Percentiles rank a stretch among this genome's conserved stretches.
Evolutionary conservation across 2,113 vertebrate genomes (phyloP).

Genomic region (Semnornis frantzii): DNA sequence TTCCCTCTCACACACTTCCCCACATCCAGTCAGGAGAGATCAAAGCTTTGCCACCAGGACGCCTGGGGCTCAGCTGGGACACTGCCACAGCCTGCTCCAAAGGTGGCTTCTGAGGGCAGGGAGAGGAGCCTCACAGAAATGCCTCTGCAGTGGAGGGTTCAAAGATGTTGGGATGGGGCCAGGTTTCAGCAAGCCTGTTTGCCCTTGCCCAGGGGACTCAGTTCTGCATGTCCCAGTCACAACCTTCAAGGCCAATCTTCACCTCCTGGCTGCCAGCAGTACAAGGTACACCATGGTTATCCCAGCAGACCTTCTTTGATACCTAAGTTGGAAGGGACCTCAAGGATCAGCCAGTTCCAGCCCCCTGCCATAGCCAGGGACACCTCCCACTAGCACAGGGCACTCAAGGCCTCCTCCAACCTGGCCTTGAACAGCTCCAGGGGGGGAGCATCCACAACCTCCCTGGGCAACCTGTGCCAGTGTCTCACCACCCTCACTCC

Average conservation of each 20-base stretch:
- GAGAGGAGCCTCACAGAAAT: not conserved
- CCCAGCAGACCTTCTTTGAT: not conserved
- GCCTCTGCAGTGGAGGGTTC: not conserved
- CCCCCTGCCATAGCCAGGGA: no score
- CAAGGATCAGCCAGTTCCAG: no score
- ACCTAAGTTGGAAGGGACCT: no score
- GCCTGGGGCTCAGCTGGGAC: not conserved
- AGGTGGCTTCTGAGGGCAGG: accelerated
- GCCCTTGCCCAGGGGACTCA: not conserved
- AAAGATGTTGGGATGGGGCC: accelerated
- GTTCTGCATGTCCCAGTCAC: not conserved
- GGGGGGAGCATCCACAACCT: no score
- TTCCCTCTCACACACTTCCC: not conserved
- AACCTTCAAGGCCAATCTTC: not conserved
- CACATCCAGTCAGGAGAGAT: not conserved
- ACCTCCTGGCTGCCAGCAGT: not conserved
- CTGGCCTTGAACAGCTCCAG: no score
- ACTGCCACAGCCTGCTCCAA: not conserved
- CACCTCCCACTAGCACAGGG: no score
- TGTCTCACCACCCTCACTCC: no score
- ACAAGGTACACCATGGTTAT: not conserved
- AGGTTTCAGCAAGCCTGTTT: not conserved
- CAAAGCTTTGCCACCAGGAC: not conserved
- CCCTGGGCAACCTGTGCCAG: no score
- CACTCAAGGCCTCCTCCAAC: no score